phyloP scores from a whole-genome alignment of 2,113 vertebrate genomes.

The Salvelinus namaycush region DNA sequence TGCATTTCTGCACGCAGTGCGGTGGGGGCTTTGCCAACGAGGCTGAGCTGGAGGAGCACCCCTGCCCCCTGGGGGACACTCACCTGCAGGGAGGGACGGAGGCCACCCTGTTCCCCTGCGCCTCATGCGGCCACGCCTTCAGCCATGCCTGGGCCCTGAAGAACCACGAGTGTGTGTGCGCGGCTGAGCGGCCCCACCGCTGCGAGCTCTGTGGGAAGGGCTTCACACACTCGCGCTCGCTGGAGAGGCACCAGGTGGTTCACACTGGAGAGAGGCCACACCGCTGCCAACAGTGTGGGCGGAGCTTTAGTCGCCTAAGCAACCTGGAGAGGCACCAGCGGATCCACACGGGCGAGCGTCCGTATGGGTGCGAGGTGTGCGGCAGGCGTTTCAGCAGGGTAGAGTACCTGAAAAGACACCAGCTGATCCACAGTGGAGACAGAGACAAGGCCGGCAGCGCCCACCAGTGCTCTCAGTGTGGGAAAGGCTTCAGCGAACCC shows the following conservation, averaged over 20 bases:
- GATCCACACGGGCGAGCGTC: slow-evolving; percentile 80
- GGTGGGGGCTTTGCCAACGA: slow-evolving; percentile 70
- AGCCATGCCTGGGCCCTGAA: slow-evolving; percentile 86
- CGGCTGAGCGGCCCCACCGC: slow-evolving; percentile 85
- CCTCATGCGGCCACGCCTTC: slow-evolving; percentile 82
- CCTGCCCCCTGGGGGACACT: slow-evolving; percentile 65
- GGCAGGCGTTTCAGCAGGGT: slow-evolving; percentile 84
- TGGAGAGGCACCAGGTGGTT: slow-evolving; percentile 91
- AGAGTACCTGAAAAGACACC: slow-evolving; percentile 82
- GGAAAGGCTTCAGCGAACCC: slow-evolving; percentile 73
- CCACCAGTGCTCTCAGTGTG: slow-evolving; percentile 78
- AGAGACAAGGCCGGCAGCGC: slow-evolving; percentile 42
- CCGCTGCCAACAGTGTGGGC: slow-evolving; percentile 74
- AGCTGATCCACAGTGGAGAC: slow-evolving; percentile 72
- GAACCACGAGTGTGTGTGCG: slow-evolving; percentile 86
- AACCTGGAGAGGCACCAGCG: slow-evolving; percentile 82
- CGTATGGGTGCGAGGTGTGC: slow-evolving; percentile 80
- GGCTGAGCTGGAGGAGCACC: slow-evolving; percentile 70
- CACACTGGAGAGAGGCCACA: slow-evolving; percentile 85
- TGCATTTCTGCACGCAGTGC: slow-evolving; percentile 73
- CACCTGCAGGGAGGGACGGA: slow-evolving; percentile 62
- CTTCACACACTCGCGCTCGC: slow-evolving; percentile 88
- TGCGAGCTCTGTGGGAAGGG: slow-evolving; percentile 89
- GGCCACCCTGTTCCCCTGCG: slow-evolving; percentile 76
- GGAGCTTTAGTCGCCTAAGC: slow-evolving; percentile 79